Evolutionary conservation across 2,888 invertebrate genomes (phyloP).

Genomic region (Ennomos quercinarius): DNA sequence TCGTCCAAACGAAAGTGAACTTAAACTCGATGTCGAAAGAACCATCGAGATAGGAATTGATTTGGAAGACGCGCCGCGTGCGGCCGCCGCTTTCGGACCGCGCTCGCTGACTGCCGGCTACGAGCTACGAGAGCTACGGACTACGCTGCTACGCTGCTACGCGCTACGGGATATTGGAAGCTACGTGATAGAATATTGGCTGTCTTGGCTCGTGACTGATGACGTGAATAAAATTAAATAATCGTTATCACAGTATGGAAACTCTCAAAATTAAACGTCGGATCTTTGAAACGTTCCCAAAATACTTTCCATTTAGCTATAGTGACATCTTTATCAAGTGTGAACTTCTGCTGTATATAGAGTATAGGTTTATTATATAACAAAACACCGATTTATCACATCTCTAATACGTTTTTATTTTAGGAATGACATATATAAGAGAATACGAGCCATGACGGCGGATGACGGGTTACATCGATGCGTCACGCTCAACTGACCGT

Average conservation of each 20-base stretch:
- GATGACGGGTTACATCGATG: too few relatives aligned
- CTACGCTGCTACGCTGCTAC: conserved; percentile 47
- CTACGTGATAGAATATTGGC: conserved; percentile 25
- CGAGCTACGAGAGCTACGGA: conserved; percentile 56
- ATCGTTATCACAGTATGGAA: neutral
- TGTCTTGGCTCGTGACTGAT: conserved; percentile 4
- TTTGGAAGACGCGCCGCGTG: conserved; percentile 54
- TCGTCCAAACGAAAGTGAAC: conserved; percentile 48
- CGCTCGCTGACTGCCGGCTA: conserved; percentile 69
- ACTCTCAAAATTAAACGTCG: neutral
- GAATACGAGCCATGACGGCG: too few relatives aligned
- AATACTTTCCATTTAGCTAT: too few relatives aligned
- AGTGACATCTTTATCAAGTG: too few relatives aligned
- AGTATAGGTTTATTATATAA: too few relatives aligned
- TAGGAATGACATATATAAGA: too few relatives aligned
- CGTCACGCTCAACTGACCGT: too few relatives aligned
- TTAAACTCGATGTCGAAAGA: conserved; percentile 24
- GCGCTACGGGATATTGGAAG: conserved; percentile 36
- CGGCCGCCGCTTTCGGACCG: conserved; percentile 72
- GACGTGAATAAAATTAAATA: neutral
- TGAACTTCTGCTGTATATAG: too few relatives aligned
- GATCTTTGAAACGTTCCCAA: too few relatives aligned
- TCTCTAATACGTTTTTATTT: too few relatives aligned
- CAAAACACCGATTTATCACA: too few relatives aligned
- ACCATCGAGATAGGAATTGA: conserved; percentile 37